Evolutionary conservation across 2,888 invertebrate species (phyloP).

Genomic region (Adineta ricciae): DNA sequence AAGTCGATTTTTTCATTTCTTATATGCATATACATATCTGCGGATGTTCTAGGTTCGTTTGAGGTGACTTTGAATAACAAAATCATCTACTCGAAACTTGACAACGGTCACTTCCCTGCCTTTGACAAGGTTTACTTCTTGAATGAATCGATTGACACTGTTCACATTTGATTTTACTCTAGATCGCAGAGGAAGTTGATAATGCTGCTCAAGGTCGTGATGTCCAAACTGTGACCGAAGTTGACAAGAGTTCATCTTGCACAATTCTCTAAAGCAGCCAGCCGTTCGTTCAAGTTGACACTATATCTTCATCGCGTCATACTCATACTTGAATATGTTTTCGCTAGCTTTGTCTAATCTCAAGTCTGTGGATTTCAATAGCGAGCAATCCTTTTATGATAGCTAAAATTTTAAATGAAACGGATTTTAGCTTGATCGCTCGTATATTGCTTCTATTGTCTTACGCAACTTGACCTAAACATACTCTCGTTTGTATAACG

Average conservation of each 20-base stretch:
- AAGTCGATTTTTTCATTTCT: not conserved
- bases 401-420: not conserved
- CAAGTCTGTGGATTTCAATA: not conserved
- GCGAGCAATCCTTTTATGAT: not conserved
- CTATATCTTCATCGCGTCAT: not conserved
- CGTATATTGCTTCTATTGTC: not conserved
- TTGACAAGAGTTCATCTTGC: not conserved
- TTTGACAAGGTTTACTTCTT: not conserved
- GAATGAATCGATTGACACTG: too few relatives aligned
- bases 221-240: not conserved
- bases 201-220: constrained; percentile 4
- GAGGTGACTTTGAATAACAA: not conserved
- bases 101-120: not conserved
- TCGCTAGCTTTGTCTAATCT: not conserved
- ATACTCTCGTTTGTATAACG: not conserved
- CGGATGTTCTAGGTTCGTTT: not conserved
- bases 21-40: too few relatives aligned
- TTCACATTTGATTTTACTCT: too few relatives aligned
- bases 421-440: not conserved
- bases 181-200: not conserved
- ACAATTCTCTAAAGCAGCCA: not conserved
- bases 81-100: not conserved
- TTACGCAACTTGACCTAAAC: not conserved
- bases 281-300: not conserved
- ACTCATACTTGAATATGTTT: not conserved